Percentiles rank a stretch among this genome's conserved stretches.
phyloP scores from a whole-genome alignment of 2,888 invertebrate species.

The Diarsia brunnea region DNA sequence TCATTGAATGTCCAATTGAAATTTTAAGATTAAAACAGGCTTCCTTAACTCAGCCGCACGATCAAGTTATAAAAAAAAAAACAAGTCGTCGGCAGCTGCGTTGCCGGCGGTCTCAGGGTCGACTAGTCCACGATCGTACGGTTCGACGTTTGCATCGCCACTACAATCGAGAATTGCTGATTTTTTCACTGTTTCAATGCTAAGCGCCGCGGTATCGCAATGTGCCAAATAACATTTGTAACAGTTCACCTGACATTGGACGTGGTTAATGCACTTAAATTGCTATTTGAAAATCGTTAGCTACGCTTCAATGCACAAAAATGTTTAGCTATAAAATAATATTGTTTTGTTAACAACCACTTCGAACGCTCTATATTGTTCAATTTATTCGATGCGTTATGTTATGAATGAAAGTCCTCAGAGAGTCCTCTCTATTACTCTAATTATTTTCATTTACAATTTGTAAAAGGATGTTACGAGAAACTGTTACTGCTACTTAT shows the following conservation, averaged over 20 bases:
- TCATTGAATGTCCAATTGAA: constrained; percentile 64
- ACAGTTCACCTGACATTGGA: constrained; percentile 75
- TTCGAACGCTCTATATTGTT: neutral
- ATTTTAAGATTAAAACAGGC: constrained; percentile 63
- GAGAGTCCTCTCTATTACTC: neutral
- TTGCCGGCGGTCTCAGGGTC: constrained; percentile 86
- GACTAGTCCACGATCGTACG: constrained; percentile 79
- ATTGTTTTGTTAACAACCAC: constrained; percentile 32
- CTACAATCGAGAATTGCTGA: constrained; percentile 73
- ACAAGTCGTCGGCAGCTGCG: constrained; percentile 80
- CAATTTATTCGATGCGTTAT: neutral
- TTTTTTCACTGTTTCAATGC: constrained; percentile 85
- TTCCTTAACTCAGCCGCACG: constrained; percentile 71
- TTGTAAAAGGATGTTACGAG: constrained; percentile 22
- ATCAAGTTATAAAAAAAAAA: constrained; percentile 74
- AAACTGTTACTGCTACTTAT: constrained; percentile 46
- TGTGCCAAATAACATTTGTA: constrained; percentile 73
- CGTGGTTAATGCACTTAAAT: constrained; percentile 71
- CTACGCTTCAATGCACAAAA: constrained; percentile 53
- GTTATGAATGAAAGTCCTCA: too few species aligned
- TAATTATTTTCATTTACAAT: neutral
- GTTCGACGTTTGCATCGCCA: constrained; percentile 76
- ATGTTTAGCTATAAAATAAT: constrained; percentile 44
- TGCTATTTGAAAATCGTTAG: constrained; percentile 66
- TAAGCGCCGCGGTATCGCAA: constrained; percentile 76